Base-by-base conservation (phyloP, 2,113 vertebrate species). In the Syngnathoides biaculeatus region DNA sequence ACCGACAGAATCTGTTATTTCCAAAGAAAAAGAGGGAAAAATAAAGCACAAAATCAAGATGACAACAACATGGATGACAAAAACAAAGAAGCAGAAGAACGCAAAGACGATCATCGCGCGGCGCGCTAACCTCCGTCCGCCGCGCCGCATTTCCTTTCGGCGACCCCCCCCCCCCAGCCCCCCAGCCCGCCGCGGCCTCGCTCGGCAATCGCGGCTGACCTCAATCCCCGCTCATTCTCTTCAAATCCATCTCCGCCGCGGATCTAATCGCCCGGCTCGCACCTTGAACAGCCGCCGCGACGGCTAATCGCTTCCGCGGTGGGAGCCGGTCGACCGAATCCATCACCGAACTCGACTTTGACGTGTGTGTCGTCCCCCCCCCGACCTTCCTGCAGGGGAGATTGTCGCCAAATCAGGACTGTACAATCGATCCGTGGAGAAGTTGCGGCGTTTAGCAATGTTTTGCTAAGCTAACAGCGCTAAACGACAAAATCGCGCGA, bases 141-240 rank as follows among this genome's bases (percentile, higher is more conserved):
- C n/a, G n/a, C n/a, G n/a, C n/a, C 20, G n/a, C 50, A 22, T 24
- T 64, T 65, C 71, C 27, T 27, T 71, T 61, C 53, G 64, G 12
- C 30, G 55, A 45, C 71, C 4, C 64, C 58, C 40, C 64, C 71
- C 42, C 50, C 30, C 64, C 64, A 58, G 82, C 78, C 79, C 65
- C 66, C n/a, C n/a, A n/a, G n/a, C n/a, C n/a, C n/a, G n/a, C n/a
- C 70, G 72, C 70, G 78, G 71, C 81, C 79, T 66, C 72, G 57
- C 72, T 86, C 77, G 74, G 70, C 64, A 83, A 87, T 90, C 86
- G 87, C 82, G 48, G 81, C 67, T 80, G 77, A 84, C 87, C 88
- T 81, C 63, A 52, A 78, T 83, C 73, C 79, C 77, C 80, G 82
- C 79, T 77, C 79, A 76, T 81, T 87, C 77, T 50, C 80, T 75